Evolutionary conservation across 2,888 invertebrate species (phyloP).

Genomic region (Pedicia rivosa): DNA sequence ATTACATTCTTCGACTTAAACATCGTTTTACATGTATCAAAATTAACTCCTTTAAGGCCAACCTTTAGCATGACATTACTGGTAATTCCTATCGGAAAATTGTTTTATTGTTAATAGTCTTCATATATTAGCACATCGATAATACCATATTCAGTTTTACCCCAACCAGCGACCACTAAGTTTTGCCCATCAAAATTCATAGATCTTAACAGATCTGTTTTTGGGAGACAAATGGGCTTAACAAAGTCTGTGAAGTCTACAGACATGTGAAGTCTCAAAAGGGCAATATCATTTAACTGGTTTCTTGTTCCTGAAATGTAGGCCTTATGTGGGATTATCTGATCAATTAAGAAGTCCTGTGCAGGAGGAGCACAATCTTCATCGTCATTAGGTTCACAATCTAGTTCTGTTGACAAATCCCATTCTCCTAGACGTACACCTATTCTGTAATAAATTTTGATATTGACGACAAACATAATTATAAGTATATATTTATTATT

Average conservation of each 20-base stretch:
- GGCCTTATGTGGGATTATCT: conserved; percentile 44
- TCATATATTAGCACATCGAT: no score
- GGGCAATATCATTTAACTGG: conserved; percentile 54
- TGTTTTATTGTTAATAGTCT: no score
- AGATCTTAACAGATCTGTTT: conserved; percentile 18
- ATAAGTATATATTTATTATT: no score
- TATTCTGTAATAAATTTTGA: background rate
- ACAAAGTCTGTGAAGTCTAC: conserved; percentile 34
- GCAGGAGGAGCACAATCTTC: conserved; percentile 31
- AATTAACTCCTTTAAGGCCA: conserved; percentile 32
- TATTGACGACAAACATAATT: background rate
- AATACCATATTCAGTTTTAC: conserved; percentile 35
- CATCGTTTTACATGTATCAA: conserved; percentile 33
- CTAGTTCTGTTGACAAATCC: conserved; percentile 40
- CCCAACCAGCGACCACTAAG: conserved; percentile 47
- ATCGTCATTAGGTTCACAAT: conserved; percentile 33
- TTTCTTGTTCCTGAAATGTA: conserved; percentile 40
- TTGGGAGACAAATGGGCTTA: conserved; percentile 27
- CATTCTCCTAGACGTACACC: conserved; percentile 25
- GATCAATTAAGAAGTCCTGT: conserved; percentile 42
- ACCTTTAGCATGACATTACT: conserved; percentile 39
- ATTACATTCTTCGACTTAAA: conserved; percentile 34
- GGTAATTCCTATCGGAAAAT: conserved; percentile 12
- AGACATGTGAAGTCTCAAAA: conserved; percentile 40
- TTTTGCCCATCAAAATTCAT: conserved; percentile 30